Conservation (phyloP, 2,797 vertebrate species). For the Anguilla pacifica region DNA sequence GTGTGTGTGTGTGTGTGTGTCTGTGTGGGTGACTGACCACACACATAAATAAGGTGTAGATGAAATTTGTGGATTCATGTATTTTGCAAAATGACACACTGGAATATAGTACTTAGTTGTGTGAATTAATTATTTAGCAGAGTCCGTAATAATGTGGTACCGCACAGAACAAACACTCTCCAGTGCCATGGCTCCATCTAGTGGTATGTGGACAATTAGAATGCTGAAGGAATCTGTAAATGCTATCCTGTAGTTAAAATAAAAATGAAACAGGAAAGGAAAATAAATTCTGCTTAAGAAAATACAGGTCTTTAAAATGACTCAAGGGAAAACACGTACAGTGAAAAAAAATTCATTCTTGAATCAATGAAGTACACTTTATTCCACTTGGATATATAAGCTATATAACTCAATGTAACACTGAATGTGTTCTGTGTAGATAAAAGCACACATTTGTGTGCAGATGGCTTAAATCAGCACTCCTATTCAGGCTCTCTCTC, state of each 20-base stretch:
- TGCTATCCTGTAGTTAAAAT: slow-evolving; percentile 13
- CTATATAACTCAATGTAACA: neutral
- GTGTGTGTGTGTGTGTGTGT: neutral
- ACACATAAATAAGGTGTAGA: no score
- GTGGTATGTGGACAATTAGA: neutral
- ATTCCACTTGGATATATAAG: neutral
- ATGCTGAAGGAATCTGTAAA: neutral
- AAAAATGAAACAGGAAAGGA: neutral
- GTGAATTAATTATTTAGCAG: neutral
- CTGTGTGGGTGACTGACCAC: neutral
- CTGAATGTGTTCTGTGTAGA: neutral
- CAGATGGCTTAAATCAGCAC: neutral
- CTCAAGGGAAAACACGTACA: neutral
- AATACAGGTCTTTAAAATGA: neutral
- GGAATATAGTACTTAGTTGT: neutral
- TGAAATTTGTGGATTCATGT: neutral
- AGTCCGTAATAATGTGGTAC: neutral
- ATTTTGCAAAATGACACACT: neutral
- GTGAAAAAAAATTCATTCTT: no score
- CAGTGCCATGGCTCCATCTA: slow-evolving; percentile 5
- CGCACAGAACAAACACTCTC: neutral
- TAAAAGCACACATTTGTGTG: neutral
- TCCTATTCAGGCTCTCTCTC: neutral
- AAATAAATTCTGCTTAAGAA: neutral
- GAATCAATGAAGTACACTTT: neutral